Base-by-base conservation (phyloP, 1,140 invertebrate species). In the Anastrepha obliqua region DNA sequence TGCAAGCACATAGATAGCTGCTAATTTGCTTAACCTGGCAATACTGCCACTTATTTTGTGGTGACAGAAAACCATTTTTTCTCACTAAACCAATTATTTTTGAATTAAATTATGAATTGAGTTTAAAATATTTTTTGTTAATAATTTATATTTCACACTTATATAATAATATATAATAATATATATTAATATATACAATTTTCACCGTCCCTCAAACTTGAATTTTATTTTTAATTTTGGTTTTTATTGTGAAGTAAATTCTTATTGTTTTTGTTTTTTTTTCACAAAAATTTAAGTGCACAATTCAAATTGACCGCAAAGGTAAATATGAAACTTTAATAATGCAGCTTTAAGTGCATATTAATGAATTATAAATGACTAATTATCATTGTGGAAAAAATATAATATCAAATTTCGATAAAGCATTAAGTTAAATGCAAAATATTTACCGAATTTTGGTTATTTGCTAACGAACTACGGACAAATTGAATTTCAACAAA, bases 301-400 rank as follows among this genome's bases (percentile, higher is more conserved):
- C 2, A 44, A 47, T 13, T 74, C 42, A 47, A 74, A 74, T 47
- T 81, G 74, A 81, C 74, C 74, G 20, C 74, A 81, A 81, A 81
- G 4, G 42, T 55, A 81, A 55, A 81, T 81, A 81, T 81, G 44
- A 81, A 81, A 81, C 74, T 81, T 81, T n/a, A 81, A 55, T 51
- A 8, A 20, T n/a, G 47, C 74, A 81, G 47, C 44, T 81, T 81
- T 81, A 58, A 81, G 74, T 58, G 74, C 47, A 20, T 81, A 55
- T 55, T 55, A 81, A 81, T 55, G 74, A 58, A 55, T 81, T 51
- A 47, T 51, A 58, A 6, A 42, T n/a, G 47, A 47, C 44, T 81
- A 51, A 55, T 81, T 81, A 81, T 4, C 47, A 20, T 29, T 55
- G n/a, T 55, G 5, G 47, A 9, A 11, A 81, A n/a, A 29, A 29